Evolutionary conservation across 2,113 vertebrate species (phyloP).

Genomic region (Clupea harengus): DNA sequence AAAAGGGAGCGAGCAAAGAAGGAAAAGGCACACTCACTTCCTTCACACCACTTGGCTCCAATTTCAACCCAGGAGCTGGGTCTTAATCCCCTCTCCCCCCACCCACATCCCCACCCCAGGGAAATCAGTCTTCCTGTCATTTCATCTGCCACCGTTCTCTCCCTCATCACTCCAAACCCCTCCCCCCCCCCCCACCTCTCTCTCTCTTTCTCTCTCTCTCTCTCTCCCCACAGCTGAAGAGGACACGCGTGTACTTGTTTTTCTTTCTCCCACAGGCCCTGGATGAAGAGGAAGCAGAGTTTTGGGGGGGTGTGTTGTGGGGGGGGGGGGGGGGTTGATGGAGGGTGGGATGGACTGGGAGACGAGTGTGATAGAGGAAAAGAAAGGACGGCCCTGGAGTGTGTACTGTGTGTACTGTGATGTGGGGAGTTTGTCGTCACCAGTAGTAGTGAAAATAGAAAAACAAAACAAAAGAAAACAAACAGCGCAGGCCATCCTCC

Average conservation of each 20-base stretch:
- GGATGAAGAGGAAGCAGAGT: neutral
- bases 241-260: conserved; percentile 30
- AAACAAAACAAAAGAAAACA: conserved; percentile 56
- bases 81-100: neutral
- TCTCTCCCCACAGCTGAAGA: conserved; percentile 59
- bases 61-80: neutral
- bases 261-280: conserved; percentile 35
- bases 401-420: conserved; percentile 56
- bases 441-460: neutral
- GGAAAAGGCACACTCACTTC: neutral
- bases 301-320: neutral
- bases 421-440: conserved; percentile 56
- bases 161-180: neutral
- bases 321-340: conserved; percentile 5
- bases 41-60: neutral
- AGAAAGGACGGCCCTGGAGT: conserved; percentile 34
- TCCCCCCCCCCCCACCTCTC: conserved; percentile 23
- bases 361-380: conserved; percentile 43
- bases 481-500: conserved; percentile 66
- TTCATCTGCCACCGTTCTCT: conserved; percentile 37
- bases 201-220: conserved; percentile 33
- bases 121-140: conserved; percentile 29
- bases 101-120: neutral
- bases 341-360: conserved; percentile 21
- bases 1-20: neutral